phyloP scores from a whole-genome alignment of 2,888 invertebrate species.

The Plagodis dolabraria region DNA sequence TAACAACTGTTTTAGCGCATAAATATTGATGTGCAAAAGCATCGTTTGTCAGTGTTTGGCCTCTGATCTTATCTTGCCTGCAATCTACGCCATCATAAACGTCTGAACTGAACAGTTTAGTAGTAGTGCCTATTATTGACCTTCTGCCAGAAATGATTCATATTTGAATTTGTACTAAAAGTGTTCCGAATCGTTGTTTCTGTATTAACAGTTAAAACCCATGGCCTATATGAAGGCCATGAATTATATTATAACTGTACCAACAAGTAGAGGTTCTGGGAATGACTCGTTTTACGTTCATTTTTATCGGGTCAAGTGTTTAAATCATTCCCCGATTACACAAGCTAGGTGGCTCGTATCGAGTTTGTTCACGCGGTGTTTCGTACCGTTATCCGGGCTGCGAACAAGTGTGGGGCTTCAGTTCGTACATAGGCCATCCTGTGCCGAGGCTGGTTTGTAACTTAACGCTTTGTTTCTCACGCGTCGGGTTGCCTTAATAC shows the following conservation, averaged over 20 bases:
- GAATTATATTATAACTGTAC: neutral
- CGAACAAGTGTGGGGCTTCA: slow-evolving; percentile 51
- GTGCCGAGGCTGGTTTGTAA: slow-evolving; percentile 50
- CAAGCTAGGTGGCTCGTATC: slow-evolving; percentile 47
- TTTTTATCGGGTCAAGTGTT: slow-evolving; percentile 55
- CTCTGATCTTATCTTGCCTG: slow-evolving; percentile 28
- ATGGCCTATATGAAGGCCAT: slow-evolving; percentile 5
- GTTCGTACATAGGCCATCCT: slow-evolving; percentile 43
- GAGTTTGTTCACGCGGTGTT: slow-evolving; percentile 55
- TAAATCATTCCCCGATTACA: slow-evolving; percentile 56
- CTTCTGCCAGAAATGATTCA: slow-evolving; percentile 20
- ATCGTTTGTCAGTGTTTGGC: slow-evolving; percentile 30
- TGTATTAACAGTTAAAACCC: slow-evolving; percentile 18
- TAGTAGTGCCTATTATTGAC: slow-evolving; percentile 24
- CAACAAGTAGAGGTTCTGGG: slow-evolving; percentile 36
- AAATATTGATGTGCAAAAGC: slow-evolving; percentile 47
- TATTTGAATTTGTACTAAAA: slow-evolving; percentile 10
- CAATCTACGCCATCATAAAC: slow-evolving; percentile 29
- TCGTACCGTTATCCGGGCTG: slow-evolving; percentile 52
- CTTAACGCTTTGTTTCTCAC: slow-evolving; percentile 59
- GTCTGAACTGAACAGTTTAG: slow-evolving; percentile 28
- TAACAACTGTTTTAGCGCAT: slow-evolving; percentile 47
- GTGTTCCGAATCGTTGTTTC: slow-evolving; percentile 14
- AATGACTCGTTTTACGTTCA: slow-evolving; percentile 37
- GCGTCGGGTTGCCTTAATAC: slow-evolving; percentile 52